These are phyloP conservation scores for Meganola albula DNA, from an alignment of 2,888 invertebrate species.

Conservation along the genomic window DNA sequence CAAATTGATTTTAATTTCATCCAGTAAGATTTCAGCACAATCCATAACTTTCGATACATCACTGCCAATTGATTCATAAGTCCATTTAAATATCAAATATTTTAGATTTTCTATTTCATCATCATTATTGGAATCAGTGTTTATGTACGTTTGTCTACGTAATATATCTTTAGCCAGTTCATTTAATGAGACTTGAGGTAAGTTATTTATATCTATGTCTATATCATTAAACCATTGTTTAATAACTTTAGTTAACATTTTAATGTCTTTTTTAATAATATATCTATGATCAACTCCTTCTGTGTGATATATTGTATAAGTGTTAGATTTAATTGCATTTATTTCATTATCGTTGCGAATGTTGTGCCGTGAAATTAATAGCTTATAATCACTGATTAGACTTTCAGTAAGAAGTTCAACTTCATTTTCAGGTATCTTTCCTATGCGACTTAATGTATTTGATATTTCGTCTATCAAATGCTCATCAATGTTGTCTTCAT, in stretches of 20 bases:
- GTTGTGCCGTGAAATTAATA: slow-evolving; percentile 17
- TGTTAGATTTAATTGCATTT: too few species aligned
- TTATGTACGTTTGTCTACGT: slow-evolving; percentile 48
- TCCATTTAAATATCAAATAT: slow-evolving; percentile 58
- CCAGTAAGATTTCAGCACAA: slow-evolving; percentile 40
- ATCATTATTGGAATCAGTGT: slow-evolving; percentile 23
- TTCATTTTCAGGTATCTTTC: slow-evolving; percentile 17
- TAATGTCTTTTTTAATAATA: too few species aligned
- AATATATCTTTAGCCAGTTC: slow-evolving; percentile 52
- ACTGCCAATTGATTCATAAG: slow-evolving; percentile 40
- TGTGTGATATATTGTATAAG: too few species aligned
- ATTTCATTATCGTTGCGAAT: slow-evolving; percentile 10
- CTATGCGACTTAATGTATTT: slow-evolving; percentile 10
- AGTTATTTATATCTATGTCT: too few species aligned
- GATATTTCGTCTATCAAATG: slow-evolving; percentile 6
- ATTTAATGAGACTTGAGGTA: too few species aligned
- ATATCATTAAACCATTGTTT: too few species aligned
- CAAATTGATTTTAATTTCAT: too few species aligned
- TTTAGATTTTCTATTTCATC: slow-evolving; percentile 52
- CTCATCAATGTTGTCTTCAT: slow-evolving; percentile 13
- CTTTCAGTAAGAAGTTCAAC: slow-evolving; percentile 19
- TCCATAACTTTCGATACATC: slow-evolving; percentile 33
- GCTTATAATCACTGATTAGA: slow-evolving; percentile 19
- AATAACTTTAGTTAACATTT: too few species aligned
- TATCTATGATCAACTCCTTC: too few species aligned